phyloP scores from a whole-genome alignment of 2,888 invertebrate genomes.

The Brachypterus glaber region DNA sequence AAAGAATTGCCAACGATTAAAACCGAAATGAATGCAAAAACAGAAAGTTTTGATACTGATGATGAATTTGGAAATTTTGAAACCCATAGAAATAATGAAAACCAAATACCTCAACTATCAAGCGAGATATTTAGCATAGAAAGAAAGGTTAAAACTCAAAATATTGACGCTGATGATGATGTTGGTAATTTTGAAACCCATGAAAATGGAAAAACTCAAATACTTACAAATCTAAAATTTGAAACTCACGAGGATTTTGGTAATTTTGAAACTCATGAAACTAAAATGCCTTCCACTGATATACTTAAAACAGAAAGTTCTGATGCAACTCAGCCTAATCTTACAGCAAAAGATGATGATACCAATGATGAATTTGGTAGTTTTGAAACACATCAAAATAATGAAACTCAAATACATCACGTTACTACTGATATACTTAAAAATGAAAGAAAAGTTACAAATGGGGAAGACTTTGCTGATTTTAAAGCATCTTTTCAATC shows the following conservation, averaged over 20 bases:
- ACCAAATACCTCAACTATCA: too few species aligned
- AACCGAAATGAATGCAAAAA: slow-evolving; percentile 2
- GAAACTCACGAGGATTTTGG: slow-evolving; percentile 18
- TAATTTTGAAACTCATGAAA: slow-evolving; percentile 19
- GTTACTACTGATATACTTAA: too few species aligned
- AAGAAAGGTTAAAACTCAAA: background rate
- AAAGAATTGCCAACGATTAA: background rate
- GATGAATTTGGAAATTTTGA: slow-evolving; percentile 12
- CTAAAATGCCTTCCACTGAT: slow-evolving; percentile 16
- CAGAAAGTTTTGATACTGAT: background rate
- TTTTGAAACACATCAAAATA: slow-evolving; percentile 24
- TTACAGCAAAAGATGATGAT: slow-evolving; percentile 4
- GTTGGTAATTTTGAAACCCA: slow-evolving; percentile 30
- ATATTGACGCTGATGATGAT: slow-evolving; percentile 25
- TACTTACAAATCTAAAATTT: slow-evolving; percentile 18
- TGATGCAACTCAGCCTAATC: background rate
- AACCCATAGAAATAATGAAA: slow-evolving; percentile 1
- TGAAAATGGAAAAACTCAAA: background rate
- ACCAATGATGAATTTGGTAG: slow-evolving; percentile 36
- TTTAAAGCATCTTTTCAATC: slow-evolving; percentile 11
- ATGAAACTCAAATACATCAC: too few species aligned
- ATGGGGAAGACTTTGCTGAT: too few species aligned
- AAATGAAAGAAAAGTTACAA: too few species aligned
- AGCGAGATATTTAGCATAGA: background rate
- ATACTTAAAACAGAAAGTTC: slow-evolving; percentile 6